A percentile compares a stretch with the other conserved stretches of the same genome.
phyloP scores from a whole-genome alignment of 2,888 invertebrate genomes.

The Scaptomyza cyrtandrae region DNA sequence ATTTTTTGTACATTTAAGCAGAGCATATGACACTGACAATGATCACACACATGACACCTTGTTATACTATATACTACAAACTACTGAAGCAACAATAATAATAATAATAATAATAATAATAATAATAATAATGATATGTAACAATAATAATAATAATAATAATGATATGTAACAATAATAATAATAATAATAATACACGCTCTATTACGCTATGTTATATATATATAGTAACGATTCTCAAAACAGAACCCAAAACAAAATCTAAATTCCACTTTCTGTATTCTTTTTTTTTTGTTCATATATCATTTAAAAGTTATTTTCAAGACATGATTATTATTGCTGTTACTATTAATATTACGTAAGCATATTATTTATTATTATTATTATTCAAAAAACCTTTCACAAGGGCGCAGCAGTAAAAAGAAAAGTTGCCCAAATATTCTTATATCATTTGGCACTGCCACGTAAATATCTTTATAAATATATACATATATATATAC shows the following conservation, averaged over 20 bases:
- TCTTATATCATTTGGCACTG: constrained; percentile 52
- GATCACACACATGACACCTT: constrained; percentile 51
- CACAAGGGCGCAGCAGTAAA: constrained; percentile 34
- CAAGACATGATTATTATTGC: constrained; percentile 39
- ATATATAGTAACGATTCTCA: constrained; percentile 27
- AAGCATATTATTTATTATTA: constrained; percentile 25
- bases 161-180: background rate
- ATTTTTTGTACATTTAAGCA: constrained; percentile 76
- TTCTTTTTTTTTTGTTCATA: constrained; percentile 28
- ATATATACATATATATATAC: constrained; percentile 13
- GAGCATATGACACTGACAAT: constrained; percentile 62
- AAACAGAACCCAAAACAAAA: constrained; percentile 7
- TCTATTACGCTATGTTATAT: constrained; percentile 1
- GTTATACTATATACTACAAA: constrained; percentile 61
- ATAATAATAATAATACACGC: constrained; percentile 13
- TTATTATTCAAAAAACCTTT: constrained; percentile 50
- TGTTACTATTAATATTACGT: constrained; percentile 32
- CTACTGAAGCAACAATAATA: constrained; percentile 32
- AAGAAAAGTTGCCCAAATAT: constrained; percentile 23
- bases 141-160: constrained; percentile 13
- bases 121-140: constrained; percentile 15
- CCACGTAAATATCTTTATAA: constrained; percentile 28
- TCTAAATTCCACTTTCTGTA: background rate
- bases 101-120: constrained; percentile 36
- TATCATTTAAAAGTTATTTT: constrained; percentile 45